These are phyloP conservation scores for Scaptomyza graminum DNA, from an alignment of 1,140 invertebrate genomes.

Conservation along the genomic window DNA sequence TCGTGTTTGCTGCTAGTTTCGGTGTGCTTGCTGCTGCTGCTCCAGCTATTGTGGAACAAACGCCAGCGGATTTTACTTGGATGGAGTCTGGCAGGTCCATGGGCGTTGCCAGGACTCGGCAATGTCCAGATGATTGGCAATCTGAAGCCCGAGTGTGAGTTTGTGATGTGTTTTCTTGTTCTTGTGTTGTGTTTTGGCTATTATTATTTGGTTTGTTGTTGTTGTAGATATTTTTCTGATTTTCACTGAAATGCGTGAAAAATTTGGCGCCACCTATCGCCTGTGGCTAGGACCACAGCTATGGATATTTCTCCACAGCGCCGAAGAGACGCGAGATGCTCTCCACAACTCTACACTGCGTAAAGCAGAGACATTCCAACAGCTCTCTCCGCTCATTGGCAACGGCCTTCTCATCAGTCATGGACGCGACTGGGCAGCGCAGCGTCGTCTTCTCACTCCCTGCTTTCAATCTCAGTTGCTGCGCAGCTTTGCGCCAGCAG, in stretches of 20 bases:
- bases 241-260: slow-evolving; percentile 59
- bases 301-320: slow-evolving; percentile 74
- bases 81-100: slow-evolving; percentile 60
- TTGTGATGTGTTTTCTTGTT: neutral
- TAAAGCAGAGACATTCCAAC: slow-evolving; percentile 65
- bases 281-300: slow-evolving; percentile 72
- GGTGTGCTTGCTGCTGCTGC: slow-evolving; percentile 23
- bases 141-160: slow-evolving; percentile 76
- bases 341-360: slow-evolving; percentile 61
- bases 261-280: slow-evolving; percentile 63
- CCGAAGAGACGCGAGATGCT: slow-evolving; percentile 70
- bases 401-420: slow-evolving; percentile 74
- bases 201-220: neutral
- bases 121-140: slow-evolving; percentile 78
- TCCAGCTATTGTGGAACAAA: slow-evolving; percentile 39
- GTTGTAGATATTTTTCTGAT: slow-evolving; percentile 65
- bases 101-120: slow-evolving; percentile 71
- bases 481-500: slow-evolving; percentile 40
- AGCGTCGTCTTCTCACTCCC: slow-evolving; percentile 66
- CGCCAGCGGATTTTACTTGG: slow-evolving; percentile 50
- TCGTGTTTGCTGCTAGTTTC: slow-evolving; percentile 37
- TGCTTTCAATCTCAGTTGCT: slow-evolving; percentile 67
- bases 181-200: too few relatives aligned
- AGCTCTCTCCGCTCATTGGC: slow-evolving; percentile 67
- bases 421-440: slow-evolving; percentile 59